A percentile compares a stretch with the other conserved stretches of the same genome.
Conservation (phyloP, 2,888 invertebrate species). For the Eilema sororculum region DNA sequence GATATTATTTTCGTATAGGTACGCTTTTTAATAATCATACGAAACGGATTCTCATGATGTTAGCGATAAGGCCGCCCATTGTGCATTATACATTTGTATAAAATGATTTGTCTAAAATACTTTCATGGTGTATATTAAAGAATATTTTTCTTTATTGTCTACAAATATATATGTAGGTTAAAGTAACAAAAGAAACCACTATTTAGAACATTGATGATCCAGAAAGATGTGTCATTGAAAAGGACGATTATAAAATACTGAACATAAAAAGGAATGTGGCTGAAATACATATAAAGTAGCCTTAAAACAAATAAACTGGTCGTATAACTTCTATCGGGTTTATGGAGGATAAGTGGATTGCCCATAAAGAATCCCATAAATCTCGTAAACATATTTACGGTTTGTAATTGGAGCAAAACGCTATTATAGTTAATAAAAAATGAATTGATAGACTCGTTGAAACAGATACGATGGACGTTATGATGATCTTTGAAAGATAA, state of each 20-base stretch:
- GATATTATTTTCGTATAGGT: no score
- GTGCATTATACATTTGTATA: no score
- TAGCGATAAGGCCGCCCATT: no score
- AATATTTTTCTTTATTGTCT: no score
- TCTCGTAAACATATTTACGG: constrained; percentile 27
- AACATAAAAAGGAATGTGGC: constrained; percentile 7
- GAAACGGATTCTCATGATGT: no score
- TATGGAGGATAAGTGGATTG: constrained; percentile 30
- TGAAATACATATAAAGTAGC: constrained; percentile 24
- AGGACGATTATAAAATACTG: neutral
- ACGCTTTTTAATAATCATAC: no score
- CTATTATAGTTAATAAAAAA: constrained; percentile 15
- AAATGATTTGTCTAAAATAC: no score
- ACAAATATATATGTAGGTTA: no score
- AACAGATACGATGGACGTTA: neutral
- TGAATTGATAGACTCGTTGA: constrained; percentile 2
- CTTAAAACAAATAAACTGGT: constrained; percentile 25
- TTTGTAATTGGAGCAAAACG: constrained; percentile 18
- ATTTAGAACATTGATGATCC: no score
- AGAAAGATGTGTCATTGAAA: neutral
- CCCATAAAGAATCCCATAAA: constrained; percentile 24
- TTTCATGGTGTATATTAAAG: no score
- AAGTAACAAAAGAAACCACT: no score
- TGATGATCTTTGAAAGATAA: neutral
- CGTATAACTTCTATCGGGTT: constrained; percentile 33